Evolutionary conservation across 2,797 vertebrate genomes (phyloP), one percentile per base, ranked within the genome.

Genomic region (Orestias chungarensis): DNA sequence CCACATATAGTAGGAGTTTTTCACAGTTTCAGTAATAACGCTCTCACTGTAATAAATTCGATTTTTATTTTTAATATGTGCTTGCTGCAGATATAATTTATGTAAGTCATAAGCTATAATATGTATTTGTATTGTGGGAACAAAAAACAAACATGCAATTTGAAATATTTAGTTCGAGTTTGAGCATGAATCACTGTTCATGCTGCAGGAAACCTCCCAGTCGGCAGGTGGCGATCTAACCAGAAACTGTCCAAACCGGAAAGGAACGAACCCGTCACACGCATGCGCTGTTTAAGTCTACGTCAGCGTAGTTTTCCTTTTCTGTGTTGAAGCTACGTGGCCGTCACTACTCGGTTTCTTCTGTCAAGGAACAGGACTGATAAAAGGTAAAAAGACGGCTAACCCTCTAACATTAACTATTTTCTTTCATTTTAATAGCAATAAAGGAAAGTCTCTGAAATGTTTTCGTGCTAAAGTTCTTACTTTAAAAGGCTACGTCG

Each of bases 241-340:
- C 0, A 75, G 10, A 0, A 29, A n/a, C 6, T 0, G 0, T 10
- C n/a, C 10, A 50, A 29, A 3, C 0, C 20, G 23, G 7, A 38
- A 25, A 1, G 1, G 29, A 3, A 35, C 14, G 1, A 14, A 29
- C 1, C 29, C 0, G 7, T 11, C 0, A 0, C 15, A 35, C 93
- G 92, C 94, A 92, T 90, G 93, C 90, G 93, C 83, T 1, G 1
- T 3, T 3, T 27, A 89, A 85, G 66, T 62, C 76, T 79, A 92
- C 94, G 93, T 95, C 93, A 94, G 80, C 90, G 62, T 79, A 88
- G 65, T 31, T 74, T 20, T 64, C 87, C 46, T 54, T 67, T 0
- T 9, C 29, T 33, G 64, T 29, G 8, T 11, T 0, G 67, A 64
- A 73, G 64, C 85, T 84, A 95, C 94, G 94, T 95, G 94, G 91